phyloP scores from a whole-genome alignment of 2,888 invertebrate genomes.

The Nomada goodeniana region DNA sequence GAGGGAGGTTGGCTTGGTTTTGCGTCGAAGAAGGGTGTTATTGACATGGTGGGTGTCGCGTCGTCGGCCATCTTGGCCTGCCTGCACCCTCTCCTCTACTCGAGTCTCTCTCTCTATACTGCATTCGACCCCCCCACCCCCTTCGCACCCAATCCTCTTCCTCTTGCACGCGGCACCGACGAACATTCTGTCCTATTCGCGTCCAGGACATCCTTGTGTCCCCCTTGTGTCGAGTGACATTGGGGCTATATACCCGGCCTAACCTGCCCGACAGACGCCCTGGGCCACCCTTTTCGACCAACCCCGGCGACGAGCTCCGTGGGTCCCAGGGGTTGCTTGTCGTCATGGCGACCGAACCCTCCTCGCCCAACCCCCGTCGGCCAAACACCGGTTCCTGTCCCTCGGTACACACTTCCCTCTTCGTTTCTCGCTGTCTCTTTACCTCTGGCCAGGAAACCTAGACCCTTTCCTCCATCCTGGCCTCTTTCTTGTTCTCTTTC shows the following conservation, averaged over 20 bases:
- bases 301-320: slow-evolving; percentile 80
- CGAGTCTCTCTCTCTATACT: slow-evolving; percentile 34
- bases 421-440: slow-evolving; percentile 56
- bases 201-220: slow-evolving; percentile 79
- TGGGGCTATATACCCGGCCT: slow-evolving; percentile 79
- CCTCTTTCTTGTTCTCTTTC: background rate
- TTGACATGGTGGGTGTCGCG: slow-evolving; percentile 84
- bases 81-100: slow-evolving; percentile 63
- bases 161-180: slow-evolving; percentile 28
- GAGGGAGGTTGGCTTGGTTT: slow-evolving; percentile 72
- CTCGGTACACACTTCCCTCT: slow-evolving; percentile 67
- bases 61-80: slow-evolving; percentile 83
- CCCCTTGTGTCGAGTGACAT: slow-evolving; percentile 82
- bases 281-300: slow-evolving; percentile 83
- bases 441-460: slow-evolving; percentile 20
- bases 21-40: slow-evolving; percentile 81
- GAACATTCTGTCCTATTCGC: slow-evolving; percentile 55
- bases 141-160: slow-evolving; percentile 14
- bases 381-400: slow-evolving; percentile 73
- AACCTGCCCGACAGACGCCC: slow-evolving; percentile 81
- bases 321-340: slow-evolving; percentile 83
- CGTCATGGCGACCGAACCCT: slow-evolving; percentile 82
- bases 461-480: background rate
- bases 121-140: background rate
- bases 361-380: slow-evolving; percentile 77